Percentiles rank a stretch among this genome's conserved stretches.
Conservation (phyloP, 1,140 invertebrate species). For the Meloidogyne exigua region DNA sequence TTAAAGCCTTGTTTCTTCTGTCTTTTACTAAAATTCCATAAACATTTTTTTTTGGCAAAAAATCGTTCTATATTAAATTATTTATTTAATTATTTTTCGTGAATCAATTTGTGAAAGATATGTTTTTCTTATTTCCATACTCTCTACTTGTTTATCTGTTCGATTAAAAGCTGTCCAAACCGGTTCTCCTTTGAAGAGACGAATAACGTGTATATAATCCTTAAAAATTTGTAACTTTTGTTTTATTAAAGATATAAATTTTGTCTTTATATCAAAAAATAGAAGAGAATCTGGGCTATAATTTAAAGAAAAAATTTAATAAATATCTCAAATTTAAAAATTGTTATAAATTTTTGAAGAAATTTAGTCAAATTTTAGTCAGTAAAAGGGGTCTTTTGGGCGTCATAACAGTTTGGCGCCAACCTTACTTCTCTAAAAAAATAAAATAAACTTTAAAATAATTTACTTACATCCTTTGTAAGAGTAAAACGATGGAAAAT, state of each 20-base stretch:
- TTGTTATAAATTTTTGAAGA: not conserved
- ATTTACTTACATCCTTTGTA: slow-evolving; percentile 68
- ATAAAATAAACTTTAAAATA: not conserved
- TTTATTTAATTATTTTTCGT: slow-evolving; percentile 22
- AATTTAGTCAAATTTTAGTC: not conserved
- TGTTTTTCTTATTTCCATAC: slow-evolving; percentile 38
- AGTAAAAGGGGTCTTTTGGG: not conserved
- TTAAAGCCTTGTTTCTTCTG: no score
- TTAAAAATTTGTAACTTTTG: slow-evolving; percentile 66
- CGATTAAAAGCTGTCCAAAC: slow-evolving; percentile 86
- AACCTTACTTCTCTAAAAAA: not conserved
- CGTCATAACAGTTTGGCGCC: no score
- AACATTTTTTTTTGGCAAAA: no score
- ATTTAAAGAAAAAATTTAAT: not conserved
- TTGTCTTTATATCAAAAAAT: not conserved
- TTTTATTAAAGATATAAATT: not conserved
- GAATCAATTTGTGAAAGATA: slow-evolving; percentile 28
- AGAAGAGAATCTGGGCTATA: slow-evolving; percentile 2
- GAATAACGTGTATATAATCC: slow-evolving; percentile 81
- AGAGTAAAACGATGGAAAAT: slow-evolving; percentile 96
- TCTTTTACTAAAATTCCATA: no score
- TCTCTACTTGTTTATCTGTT: slow-evolving; percentile 73
- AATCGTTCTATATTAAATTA: no score
- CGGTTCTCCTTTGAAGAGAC: slow-evolving; percentile 87
- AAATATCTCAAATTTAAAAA: not conserved